A percentile compares a stretch with the other conserved stretches of the same genome.
These are phyloP conservation scores for Arctocebus calabarensis DNA, from an alignment of 2,797 vertebrate genomes.

Conservation along the genomic window DNA sequence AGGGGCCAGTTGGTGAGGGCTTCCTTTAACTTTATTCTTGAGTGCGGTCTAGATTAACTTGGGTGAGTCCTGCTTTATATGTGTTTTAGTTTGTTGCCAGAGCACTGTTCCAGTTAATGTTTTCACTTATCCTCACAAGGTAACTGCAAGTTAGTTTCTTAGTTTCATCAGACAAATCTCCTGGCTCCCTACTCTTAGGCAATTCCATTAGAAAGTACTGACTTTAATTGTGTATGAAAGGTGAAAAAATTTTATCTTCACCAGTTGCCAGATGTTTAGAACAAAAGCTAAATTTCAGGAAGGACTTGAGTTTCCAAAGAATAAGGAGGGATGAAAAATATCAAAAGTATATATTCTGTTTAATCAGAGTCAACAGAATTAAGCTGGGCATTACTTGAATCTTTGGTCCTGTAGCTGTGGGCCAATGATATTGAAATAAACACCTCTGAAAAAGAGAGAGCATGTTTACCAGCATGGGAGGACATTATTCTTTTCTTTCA, in stretches of 20 bases:
- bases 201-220: conserved; percentile 63
- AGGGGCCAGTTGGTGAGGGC: neutral
- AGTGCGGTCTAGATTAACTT: conserved; percentile 8
- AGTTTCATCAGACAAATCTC: conserved; percentile 57
- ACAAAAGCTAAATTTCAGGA: conserved; percentile 33
- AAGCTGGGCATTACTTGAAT: neutral
- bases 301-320: neutral
- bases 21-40: conserved; percentile 49
- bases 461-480: neutral
- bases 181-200: neutral
- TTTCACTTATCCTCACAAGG: conserved; percentile 44
- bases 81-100: conserved; percentile 58
- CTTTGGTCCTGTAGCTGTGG: neutral
- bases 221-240: conserved; percentile 57
- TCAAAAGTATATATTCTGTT: neutral
- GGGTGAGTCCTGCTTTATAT: neutral
- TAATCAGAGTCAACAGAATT: conserved; percentile 10
- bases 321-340: neutral
- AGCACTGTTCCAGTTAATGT: conserved; percentile 58
- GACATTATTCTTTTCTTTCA: conserved; percentile 70
- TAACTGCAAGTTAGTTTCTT: conserved; percentile 57
- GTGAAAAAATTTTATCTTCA: neutral
- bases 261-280: conserved; percentile 59
- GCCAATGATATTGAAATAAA: neutral
- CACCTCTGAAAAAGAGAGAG: conserved; percentile 6